phyloP scores from a whole-genome alignment of 2,888 invertebrate genomes.

The Notodonta ziczac region DNA sequence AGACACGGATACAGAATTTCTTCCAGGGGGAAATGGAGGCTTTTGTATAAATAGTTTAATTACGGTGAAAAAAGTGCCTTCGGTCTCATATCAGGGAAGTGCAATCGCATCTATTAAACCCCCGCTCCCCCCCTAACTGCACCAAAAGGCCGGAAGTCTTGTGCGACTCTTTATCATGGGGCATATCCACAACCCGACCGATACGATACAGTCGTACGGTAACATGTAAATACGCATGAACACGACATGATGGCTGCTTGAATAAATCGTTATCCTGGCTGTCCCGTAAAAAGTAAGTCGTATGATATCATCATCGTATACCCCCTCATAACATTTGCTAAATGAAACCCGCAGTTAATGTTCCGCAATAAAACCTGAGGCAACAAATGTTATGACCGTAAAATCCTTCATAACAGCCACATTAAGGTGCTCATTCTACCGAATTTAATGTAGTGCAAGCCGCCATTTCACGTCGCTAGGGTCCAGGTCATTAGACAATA shows the following conservation, averaged over 20 bases:
- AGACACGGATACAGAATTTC: no score
- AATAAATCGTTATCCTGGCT: background rate
- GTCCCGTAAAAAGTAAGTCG: background rate
- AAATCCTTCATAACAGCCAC: slow-evolving; percentile 12
- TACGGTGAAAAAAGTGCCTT: no score
- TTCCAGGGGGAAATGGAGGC: no score
- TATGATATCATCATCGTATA: slow-evolving; percentile 10
- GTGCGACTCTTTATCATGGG: slow-evolving; percentile 34
- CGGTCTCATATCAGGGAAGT: no score
- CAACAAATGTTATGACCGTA: slow-evolving; percentile 10
- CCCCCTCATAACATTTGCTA: slow-evolving; percentile 5
- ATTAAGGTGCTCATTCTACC: slow-evolving; percentile 25
- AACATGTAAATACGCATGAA: no score
- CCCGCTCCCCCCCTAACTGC: slow-evolving; percentile 1
- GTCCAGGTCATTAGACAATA: slow-evolving; percentile 11
- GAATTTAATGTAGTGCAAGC: slow-evolving; percentile 13
- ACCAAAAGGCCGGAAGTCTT: slow-evolving; percentile 29
- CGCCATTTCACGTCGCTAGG: slow-evolving; percentile 22
- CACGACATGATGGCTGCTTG: background rate
- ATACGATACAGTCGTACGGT: no score
- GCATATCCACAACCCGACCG: no score
- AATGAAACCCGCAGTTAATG: slow-evolving; percentile 1
- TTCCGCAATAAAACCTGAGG: slow-evolving; percentile 4
- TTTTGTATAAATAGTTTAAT: no score
- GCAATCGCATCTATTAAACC: no score